phyloP scores from a whole-genome alignment of 2,797 vertebrate species.

The Phataginus tricuspis region DNA sequence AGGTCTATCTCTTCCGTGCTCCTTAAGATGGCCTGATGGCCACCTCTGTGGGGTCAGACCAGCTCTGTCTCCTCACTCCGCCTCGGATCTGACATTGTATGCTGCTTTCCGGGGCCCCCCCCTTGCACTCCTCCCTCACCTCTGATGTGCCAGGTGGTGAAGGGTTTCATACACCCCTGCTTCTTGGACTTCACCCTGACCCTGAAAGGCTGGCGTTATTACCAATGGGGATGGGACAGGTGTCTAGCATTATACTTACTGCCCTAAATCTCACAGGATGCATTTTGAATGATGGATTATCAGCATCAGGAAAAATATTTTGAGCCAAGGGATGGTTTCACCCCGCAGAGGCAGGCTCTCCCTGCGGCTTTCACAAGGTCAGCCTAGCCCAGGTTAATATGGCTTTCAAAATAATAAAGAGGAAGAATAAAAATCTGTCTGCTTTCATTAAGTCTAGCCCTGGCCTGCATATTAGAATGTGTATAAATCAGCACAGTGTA shows the following conservation, averaged over 20 bases:
- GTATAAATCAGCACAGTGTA: not conserved
- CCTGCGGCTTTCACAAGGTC: not conserved
- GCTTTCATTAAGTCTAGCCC: not conserved
- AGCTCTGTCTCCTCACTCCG: not conserved
- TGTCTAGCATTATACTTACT: not conserved
- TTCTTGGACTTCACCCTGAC: not conserved
- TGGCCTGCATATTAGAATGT: not conserved
- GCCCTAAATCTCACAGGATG: not conserved
- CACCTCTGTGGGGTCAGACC: not conserved
- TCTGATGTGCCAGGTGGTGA: not conserved
- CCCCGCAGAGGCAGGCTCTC: not conserved
- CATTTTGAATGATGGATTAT: slow-evolving; percentile 35
- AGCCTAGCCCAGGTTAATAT: not conserved
- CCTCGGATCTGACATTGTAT: not conserved
- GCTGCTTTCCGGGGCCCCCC: not conserved
- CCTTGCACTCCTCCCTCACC: not conserved
- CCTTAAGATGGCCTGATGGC: not conserved
- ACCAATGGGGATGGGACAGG: not conserved
- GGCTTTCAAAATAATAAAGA: slow-evolving; percentile 55
- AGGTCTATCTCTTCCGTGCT: not conserved
- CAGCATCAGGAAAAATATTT: not conserved
- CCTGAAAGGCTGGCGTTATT: not conserved
- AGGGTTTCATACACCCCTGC: not conserved
- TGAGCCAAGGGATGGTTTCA: not conserved
- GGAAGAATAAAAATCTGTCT: slow-evolving; percentile 7